phyloP scores from a whole-genome alignment of 2,888 invertebrate genomes.

The Opisthograptis luteolata region DNA sequence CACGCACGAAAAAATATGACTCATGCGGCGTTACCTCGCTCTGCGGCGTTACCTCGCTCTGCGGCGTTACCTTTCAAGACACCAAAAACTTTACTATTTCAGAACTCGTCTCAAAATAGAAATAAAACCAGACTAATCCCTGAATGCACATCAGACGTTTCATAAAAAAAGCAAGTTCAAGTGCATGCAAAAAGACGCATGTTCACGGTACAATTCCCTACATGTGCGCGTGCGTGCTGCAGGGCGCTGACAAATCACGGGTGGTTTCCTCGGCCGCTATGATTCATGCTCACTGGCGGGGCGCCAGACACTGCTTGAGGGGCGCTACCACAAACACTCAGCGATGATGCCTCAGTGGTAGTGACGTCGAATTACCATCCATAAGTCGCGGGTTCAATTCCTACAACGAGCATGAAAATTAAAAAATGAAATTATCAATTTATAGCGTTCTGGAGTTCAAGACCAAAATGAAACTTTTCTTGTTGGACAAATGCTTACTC shows the following conservation, averaged over 20 bases:
- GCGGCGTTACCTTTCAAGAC: too few relatives aligned
- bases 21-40: too few relatives aligned
- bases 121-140: neutral
- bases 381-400: too few relatives aligned
- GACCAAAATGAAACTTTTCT: too few relatives aligned
- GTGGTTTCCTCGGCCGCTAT: slow-evolving; percentile 66
- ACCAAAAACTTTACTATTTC: too few relatives aligned
- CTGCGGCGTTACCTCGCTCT: too few relatives aligned
- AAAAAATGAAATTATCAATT: too few relatives aligned
- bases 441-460: too few relatives aligned
- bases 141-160: neutral
- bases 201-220: slow-evolving; percentile 24
- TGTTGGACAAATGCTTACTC: too few relatives aligned
- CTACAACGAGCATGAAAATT: too few relatives aligned
- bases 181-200: slow-evolving; percentile 14
- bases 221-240: slow-evolving; percentile 2
- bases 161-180: slow-evolving; percentile 14
- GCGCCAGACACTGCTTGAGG: slow-evolving; percentile 53
- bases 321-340: slow-evolving; percentile 4
- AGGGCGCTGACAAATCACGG: slow-evolving; percentile 74
- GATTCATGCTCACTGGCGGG: slow-evolving; percentile 72
- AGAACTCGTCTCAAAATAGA: neutral
- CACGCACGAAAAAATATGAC: too few relatives aligned
- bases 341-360: neutral
- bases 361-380: too few relatives aligned